Percentiles rank a stretch among this genome's conserved stretches.
Conservation (phyloP, 2,888 invertebrate genomes). For the Hemaris fuciformis region DNA sequence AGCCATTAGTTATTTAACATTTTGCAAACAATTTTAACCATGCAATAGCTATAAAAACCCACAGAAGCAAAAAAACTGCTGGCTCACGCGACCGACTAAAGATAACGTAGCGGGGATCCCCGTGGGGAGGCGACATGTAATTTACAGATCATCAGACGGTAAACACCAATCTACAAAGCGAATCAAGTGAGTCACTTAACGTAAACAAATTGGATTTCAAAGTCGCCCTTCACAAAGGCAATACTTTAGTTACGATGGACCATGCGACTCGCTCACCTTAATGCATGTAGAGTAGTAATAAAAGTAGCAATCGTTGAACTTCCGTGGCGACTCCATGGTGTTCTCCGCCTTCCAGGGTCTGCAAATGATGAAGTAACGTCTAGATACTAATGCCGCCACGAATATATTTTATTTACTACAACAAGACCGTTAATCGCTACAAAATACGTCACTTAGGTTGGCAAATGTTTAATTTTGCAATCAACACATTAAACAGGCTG, state of each 20-base stretch:
- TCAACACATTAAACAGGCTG: slow-evolving; percentile 43
- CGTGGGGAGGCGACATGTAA: too few species aligned
- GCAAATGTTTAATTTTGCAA: slow-evolving; percentile 31
- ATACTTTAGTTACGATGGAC: neutral
- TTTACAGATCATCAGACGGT: neutral
- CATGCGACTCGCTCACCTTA: slow-evolving; percentile 82
- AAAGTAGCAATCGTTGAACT: slow-evolving; percentile 93
- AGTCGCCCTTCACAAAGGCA: slow-evolving; percentile 14
- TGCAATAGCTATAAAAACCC: slow-evolving; percentile 17
- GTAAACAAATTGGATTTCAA: slow-evolving; percentile 20
- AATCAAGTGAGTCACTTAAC: neutral
- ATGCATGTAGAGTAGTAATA: slow-evolving; percentile 93
- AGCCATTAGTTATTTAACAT: neutral
- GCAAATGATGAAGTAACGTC: slow-evolving; percentile 52
- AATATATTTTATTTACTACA: slow-evolving; percentile 23
- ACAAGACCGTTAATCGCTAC: slow-evolving; percentile 29
- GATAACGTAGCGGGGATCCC: neutral
- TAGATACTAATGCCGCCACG: slow-evolving; percentile 38
- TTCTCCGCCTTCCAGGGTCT: slow-evolving; percentile 64
- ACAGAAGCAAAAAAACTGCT: slow-evolving; percentile 1
- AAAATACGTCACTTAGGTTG: slow-evolving; percentile 33
- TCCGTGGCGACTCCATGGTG: slow-evolving; percentile 86
- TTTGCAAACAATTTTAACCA: neutral
- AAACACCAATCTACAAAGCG: neutral
- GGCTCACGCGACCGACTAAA: neutral